Base-by-base conservation (phyloP, 2,888 invertebrate species). In the Perdita meconis region DNA sequence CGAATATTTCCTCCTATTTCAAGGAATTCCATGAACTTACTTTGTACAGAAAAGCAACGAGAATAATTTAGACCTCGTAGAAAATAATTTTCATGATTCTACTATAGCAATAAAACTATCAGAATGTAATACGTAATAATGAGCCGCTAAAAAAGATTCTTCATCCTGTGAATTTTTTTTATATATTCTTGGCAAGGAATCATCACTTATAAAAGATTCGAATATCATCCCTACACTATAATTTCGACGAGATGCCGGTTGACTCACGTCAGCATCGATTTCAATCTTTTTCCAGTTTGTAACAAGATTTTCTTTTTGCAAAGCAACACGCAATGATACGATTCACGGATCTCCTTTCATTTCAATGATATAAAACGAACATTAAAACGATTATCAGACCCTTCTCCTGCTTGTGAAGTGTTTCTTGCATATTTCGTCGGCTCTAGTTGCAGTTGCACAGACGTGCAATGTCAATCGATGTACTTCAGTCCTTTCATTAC, bases 251-350 rank as follows among this genome's bases (percentile, higher is more conserved):
- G 42, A 30, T 26, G 42, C 36, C 36, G 38, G 64, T 73, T 59
- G 59, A 64, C 59, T 59, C 51, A 44, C 59, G 64, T 72, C 74
- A 64, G 59, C 44, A 74, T 59, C 74, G 64, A 59, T 74, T 74
- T 74, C 73, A 74, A 74, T 73, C 74, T 59, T 22, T 24, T 44
- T 38, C 12, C 53, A 57, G 53, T 73, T 59, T 72, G 57, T 53
- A 59, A 53, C 53, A 44, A 47, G 73, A 51, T 44, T 74, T 64
- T 71, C 73, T 72, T 38, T 72, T 73, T 26, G 44, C 8, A 22
- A 36, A 42, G 1, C 13, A 44, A 53, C 74, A 74, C 74, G 64
- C 73, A 57, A 74, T 36, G 57, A 34, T 10, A 30, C 10, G 19
- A 12, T 5, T 22, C 22, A 19, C 16, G n/a, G 13, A 59, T 26